Base-by-base conservation (phyloP, 1,140 invertebrate genomes). In the Potamilus streckersoni region DNA sequence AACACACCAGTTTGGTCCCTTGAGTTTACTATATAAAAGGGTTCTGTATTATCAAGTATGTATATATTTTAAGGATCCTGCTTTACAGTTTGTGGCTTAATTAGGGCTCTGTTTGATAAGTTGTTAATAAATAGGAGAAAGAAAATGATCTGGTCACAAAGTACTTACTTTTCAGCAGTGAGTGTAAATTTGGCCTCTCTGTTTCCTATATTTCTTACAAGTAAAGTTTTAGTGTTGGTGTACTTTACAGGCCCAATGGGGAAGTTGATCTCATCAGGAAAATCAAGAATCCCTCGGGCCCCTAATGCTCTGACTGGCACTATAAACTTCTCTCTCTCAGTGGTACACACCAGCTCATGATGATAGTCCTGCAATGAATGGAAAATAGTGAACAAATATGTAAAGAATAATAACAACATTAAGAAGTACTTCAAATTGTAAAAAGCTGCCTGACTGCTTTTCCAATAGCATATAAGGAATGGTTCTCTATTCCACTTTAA, bases 121-220 rank as follows among this genome's bases (percentile, higher is more conserved):
- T 11, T 49, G 38, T 8, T 49, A 11, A 49, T 49, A 8, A 8
- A 49, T 8, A 49, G 38, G 38, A 49, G 38, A 49, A 49, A 49
- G 38, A 49, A 49, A 49, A 49, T 11, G 11, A 49, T 49, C 38
- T 49, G 38, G 0, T 49, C 4, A 23, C 11, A 57, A 63, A n/a
- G 31, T 19, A 72, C 85, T 83, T 84, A 90, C 90, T 85, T 81
- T 67, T 86, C 81, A 55, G 81, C 80, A 71, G 74, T 74, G 3
- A 91, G 76, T 19, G 83, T 84, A 79, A 91, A 91, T 70, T 87
- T 88, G 27, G 89, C 89, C 19, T 89, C 88, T 62, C 76, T 85
- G 74, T 89, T 88, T 5, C 90, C 90, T 78, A 90, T 86, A 80
- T 91, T 91, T 77, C 88, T 83, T 57, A 91, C 84, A 60, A 90